Evolutionary conservation across 2,888 invertebrate genomes (phyloP).

Genomic region (Nemotelus nigrinus): DNA sequence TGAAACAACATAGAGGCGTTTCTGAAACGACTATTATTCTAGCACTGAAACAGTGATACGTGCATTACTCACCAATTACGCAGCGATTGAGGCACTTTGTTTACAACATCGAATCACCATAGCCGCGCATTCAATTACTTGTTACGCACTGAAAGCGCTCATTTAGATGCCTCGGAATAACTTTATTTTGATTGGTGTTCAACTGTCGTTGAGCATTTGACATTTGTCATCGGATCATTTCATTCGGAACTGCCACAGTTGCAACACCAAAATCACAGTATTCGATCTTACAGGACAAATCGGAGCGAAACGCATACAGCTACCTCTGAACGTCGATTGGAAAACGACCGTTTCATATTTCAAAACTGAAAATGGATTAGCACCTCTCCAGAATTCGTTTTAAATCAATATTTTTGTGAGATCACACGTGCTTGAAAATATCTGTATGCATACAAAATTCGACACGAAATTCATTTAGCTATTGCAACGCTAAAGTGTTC

Average conservation of each 20-base stretch:
- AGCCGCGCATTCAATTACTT: conserved; percentile 1
- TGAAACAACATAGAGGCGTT: conserved; percentile 31
- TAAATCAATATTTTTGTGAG: too few species aligned
- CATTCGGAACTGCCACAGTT: neutral
- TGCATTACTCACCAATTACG: conserved; percentile 39
- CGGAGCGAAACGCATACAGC: neutral
- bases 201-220: neutral
- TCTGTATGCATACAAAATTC: too few species aligned
- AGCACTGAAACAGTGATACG: neutral
- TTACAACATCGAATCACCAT: conserved; percentile 16
- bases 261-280: neutral
- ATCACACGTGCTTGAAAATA: too few species aligned
- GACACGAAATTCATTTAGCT: too few species aligned
- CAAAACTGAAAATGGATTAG: too few species aligned
- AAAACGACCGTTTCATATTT: too few species aligned
- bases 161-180: neutral
- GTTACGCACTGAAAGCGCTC: too few species aligned
- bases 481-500: too few species aligned
- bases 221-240: neutral
- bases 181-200: neutral
- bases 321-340: too few species aligned
- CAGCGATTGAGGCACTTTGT: conserved; percentile 26
- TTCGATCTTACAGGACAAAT: neutral
- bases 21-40: neutral
- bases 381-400: too few species aligned